These are phyloP conservation scores for Allolobophora icterica DNA, from an alignment of 2,888 invertebrate species.

Conservation along the genomic window DNA sequence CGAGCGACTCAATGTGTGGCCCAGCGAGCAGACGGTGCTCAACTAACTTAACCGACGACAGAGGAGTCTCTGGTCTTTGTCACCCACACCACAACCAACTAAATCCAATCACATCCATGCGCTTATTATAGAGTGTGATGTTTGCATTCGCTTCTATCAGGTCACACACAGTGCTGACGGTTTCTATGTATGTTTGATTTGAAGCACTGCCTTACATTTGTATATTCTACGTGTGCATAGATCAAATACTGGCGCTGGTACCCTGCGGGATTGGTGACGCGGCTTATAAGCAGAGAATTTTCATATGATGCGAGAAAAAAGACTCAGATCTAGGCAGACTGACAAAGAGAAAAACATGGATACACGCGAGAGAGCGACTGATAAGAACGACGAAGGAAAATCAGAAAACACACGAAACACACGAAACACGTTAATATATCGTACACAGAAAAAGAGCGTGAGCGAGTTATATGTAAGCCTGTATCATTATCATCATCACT, in stretches of 20 bases:
- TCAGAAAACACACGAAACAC: not conserved
- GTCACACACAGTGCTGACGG: not conserved
- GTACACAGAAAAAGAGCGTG: not conserved
- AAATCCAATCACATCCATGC: not conserved
- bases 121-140: not conserved
- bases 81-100: not conserved
- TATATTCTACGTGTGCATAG: not conserved
- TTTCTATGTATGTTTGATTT: not conserved
- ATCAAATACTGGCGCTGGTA: not conserved
- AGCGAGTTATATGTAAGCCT: no score
- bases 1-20: not conserved
- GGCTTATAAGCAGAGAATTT: not conserved
- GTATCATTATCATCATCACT: no score
- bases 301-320: not conserved
- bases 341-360: not conserved
- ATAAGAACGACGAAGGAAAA: not conserved
- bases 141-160: slow-evolving; percentile 17
- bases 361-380: not conserved
- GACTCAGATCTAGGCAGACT: not conserved
- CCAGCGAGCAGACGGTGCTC: not conserved
- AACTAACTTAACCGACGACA: not conserved
- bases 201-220: not conserved
- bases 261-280: not conserved
- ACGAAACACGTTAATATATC: not conserved
- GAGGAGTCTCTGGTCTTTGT: not conserved